Conservation (phyloP, 2,113 vertebrate species). For the Cacatua alba region DNA sequence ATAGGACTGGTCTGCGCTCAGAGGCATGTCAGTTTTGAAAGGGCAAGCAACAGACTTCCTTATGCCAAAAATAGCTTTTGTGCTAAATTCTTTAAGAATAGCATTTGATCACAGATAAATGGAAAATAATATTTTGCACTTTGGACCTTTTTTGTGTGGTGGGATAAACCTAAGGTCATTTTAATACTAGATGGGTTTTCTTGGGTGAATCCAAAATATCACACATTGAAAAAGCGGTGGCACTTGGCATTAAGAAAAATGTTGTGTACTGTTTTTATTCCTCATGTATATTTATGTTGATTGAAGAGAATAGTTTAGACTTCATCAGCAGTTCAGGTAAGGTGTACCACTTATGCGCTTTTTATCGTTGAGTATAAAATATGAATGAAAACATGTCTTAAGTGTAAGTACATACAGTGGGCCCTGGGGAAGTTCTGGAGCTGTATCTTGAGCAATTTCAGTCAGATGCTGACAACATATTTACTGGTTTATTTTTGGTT, state of each 20-base stretch:
- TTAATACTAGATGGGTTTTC: not conserved
- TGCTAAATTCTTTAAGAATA: not conserved
- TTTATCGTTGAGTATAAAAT: slow-evolving; percentile 50
- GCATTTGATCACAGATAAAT: not conserved
- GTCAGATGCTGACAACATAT: not conserved
- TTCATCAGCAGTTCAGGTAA: not conserved
- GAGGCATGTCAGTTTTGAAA: slow-evolving; percentile 30
- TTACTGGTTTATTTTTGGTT: slow-evolving; percentile 10
- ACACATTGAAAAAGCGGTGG: fast-evolving
- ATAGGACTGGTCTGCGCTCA: slow-evolving; percentile 20
- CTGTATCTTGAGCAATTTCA: not conserved
- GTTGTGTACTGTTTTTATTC: not conserved
- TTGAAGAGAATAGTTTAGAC: not conserved
- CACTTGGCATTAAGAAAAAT: not conserved
- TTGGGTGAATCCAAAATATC: not conserved
- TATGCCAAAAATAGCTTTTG: slow-evolving; percentile 56
- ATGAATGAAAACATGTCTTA: slow-evolving; percentile 39
- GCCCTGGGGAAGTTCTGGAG: slow-evolving; percentile 3
- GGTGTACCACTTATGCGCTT: not conserved
- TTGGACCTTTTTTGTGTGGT: not conserved
- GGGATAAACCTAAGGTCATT: not conserved
- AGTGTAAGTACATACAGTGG: not conserved
- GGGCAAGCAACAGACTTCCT: slow-evolving; percentile 61
- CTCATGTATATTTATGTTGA: not conserved
- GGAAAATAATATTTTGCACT: not conserved